A percentile compares a stretch with the other conserved stretches of the same genome.
Conservation (phyloP, 2,113 vertebrate genomes). For the Engraulis encrasicolus region DNA sequence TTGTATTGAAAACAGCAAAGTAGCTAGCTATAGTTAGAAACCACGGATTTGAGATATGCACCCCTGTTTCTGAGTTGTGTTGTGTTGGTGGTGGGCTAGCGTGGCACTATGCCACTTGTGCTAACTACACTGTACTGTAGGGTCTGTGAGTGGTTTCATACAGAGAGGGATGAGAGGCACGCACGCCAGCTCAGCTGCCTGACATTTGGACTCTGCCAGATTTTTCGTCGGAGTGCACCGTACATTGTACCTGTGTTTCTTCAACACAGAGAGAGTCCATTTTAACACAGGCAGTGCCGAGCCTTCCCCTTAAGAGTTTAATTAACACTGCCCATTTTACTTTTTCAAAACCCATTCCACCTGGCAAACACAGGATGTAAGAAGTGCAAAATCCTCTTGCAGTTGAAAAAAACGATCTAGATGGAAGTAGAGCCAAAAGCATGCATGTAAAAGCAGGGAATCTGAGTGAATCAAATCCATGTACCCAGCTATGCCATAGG, state of each 20-base stretch:
- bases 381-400: background rate
- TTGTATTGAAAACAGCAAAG: too few relatives aligned
- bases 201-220: constrained; percentile 16
- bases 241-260: too few relatives aligned
- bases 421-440: background rate
- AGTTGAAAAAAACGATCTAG: background rate
- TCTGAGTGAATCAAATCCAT: background rate
- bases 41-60: too few relatives aligned
- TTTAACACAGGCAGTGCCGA: too few relatives aligned
- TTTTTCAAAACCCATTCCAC: background rate
- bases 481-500: background rate
- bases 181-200: too few relatives aligned
- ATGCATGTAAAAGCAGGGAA: background rate
- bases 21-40: too few relatives aligned
- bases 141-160: background rate
- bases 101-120: background rate
- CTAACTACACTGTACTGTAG: background rate
- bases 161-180: background rate
- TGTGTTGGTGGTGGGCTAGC: too few relatives aligned
- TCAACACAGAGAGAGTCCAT: too few relatives aligned
- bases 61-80: background rate
- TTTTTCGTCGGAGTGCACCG: background rate
- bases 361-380: background rate
- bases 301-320: too few relatives aligned
- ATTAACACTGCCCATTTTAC: too few relatives aligned